Evolutionary conservation across 1,140 invertebrate genomes (phyloP).

Genomic region (Nautilus pompilius): DNA sequence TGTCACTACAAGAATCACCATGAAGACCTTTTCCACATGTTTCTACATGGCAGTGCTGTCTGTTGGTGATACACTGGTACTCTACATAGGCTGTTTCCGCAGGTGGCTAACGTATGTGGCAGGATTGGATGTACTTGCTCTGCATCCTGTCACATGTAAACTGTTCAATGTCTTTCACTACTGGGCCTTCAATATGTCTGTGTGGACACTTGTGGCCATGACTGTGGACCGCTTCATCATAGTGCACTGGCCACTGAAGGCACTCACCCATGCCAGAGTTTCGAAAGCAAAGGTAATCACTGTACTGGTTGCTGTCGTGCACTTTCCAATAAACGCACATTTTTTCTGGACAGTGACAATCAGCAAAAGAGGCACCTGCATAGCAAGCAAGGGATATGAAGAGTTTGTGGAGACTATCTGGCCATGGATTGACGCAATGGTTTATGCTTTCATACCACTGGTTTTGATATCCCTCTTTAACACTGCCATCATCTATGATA

Average conservation of each 20-base stretch:
- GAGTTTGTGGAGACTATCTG: constrained; percentile 25
- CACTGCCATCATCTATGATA: constrained; percentile 33
- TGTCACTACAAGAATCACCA: constrained; percentile 33
- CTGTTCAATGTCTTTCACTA: constrained; percentile 27
- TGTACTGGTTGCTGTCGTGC: constrained; percentile 16
- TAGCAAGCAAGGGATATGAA: constrained; percentile 9
- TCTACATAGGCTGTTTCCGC: constrained; percentile 27
- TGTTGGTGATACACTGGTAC: constrained; percentile 34
- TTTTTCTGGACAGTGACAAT: constrained; percentile 28
- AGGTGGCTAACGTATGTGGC: too few species aligned
- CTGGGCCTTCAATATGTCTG: constrained; percentile 30
- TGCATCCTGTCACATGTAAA: constrained; percentile 17
- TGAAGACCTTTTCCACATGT: constrained; percentile 37
- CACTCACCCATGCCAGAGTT: constrained; percentile 15
- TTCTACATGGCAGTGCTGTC: constrained; percentile 46
- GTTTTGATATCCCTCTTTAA: constrained; percentile 37
- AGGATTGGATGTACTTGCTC: constrained; percentile 14
- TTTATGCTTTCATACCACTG: constrained; percentile 43
- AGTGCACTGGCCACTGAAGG: constrained; percentile 36
- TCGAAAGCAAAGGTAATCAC: constrained; percentile 16
- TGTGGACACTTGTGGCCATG: constrained; percentile 46
- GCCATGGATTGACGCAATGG: constrained; percentile 41
- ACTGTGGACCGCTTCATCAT: constrained; percentile 43
- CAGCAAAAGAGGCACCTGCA: constrained; percentile 10
- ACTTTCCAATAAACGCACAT: constrained; percentile 23